Base-by-base conservation (phyloP, 2,888 invertebrate species). In the Augochlorella aurata region DNA sequence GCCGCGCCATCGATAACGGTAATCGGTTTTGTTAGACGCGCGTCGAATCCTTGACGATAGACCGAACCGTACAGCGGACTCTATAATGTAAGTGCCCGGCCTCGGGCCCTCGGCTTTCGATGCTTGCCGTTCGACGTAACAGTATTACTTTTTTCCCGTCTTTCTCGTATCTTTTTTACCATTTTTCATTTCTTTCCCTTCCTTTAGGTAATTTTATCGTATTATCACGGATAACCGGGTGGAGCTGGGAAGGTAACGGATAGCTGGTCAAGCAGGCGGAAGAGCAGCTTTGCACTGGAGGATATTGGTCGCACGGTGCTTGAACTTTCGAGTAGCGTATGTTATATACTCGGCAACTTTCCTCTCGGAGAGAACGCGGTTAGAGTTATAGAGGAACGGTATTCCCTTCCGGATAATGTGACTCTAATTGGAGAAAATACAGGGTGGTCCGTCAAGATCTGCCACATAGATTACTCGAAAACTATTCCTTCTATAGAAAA, bases 1-100 rank as follows among this genome's bases (percentile, higher is more conserved):
- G 61, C 16, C 54, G 65, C 54, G 69, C 49, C 81, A 76, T 79
- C 87, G 87, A 85, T 88, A 88, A 88, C 87, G 84, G 80, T 84
- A 85, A 88, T 85, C 87, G 82, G 71, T 81, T 85, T 81, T 77
- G 81, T 74, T 74, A 74, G 79, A 78, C 81, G 81, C 81, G 80
- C 76, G 77, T 77, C 84, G 85, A 85, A 85, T 77, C 75, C 47
- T 24, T 47, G 67, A 67, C 67, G 67, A 67, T 47, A 67, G 67
- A 61, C 29, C 67, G 24, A 67, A 47, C 67, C 8, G 24, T 18
- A 49, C 24, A 5, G 50, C 54, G 54, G 54, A 54, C 54, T 54
- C 54, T 54, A 21, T 54, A 54, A 54, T 21, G 21, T 54, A 54
- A 21, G 58, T 58, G 58, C 24, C 24, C 3, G 8, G 47, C 29